These are phyloP conservation scores for Serripes groenlandicus DNA, from an alignment of 2,888 invertebrate species.

Conservation along the genomic window DNA sequence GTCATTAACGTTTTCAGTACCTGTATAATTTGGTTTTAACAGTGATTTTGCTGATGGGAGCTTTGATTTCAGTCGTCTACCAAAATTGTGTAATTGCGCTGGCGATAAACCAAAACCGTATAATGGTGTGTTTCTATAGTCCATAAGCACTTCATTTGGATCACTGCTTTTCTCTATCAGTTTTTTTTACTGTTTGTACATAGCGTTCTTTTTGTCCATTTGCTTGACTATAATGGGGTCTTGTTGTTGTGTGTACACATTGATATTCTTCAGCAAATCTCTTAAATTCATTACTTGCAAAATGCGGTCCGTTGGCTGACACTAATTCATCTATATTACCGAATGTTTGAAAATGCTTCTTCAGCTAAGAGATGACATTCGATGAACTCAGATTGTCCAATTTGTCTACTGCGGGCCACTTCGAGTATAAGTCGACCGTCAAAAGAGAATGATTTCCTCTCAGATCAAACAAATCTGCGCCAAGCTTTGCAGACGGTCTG, in stretches of 20 bases:
- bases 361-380: constrained; percentile 42
- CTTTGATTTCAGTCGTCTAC: constrained; percentile 22
- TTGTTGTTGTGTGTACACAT: constrained; percentile 34
- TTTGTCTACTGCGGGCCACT: constrained; percentile 54
- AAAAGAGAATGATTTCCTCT: constrained; percentile 44
- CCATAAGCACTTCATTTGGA: constrained; percentile 35
- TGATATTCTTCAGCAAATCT: constrained; percentile 28
- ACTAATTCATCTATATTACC: constrained; percentile 31
- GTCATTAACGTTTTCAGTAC: no score
- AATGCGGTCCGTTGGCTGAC: constrained; percentile 50
- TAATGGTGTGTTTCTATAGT: constrained; percentile 47
- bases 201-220: constrained; percentile 46
- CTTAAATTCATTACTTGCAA: constrained; percentile 26
- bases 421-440: constrained; percentile 54
- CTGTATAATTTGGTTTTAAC: no score
- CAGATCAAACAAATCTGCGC: constrained; percentile 56
- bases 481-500: constrained; percentile 58
- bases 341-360: constrained; percentile 39
- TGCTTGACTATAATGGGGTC: constrained; percentile 25
- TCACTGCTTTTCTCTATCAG: constrained; percentile 35
- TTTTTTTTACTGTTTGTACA: constrained; percentile 54
- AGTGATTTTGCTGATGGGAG: constrained; percentile 29
- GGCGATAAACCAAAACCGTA: constrained; percentile 50
- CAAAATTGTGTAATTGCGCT: constrained; percentile 27
- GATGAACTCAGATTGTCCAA: constrained; percentile 36